Base-by-base conservation (phyloP, 2,888 invertebrate genomes). In the Meiosimyza platycephala region DNA sequence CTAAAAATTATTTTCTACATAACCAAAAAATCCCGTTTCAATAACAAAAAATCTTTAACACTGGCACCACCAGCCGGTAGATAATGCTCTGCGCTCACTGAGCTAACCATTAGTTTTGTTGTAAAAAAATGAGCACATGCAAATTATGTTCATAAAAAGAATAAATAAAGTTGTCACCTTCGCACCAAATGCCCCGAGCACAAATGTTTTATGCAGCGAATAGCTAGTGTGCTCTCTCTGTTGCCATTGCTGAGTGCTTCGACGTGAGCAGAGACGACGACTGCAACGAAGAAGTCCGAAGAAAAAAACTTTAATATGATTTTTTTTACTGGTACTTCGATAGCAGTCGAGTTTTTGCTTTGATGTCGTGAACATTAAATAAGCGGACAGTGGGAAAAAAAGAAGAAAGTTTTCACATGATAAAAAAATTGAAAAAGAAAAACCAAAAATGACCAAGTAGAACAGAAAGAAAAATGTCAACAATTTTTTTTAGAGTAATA, bases 331-430 rank as follows among this genome's bases (percentile, higher is more conserved):
- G 78, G 77, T 79, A 79, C 77, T 78, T 77, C 76, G 73, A 80
- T 77, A 81, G 78, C 85, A 87, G 85, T 87, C 83, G 81, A 85
- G 84, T 87, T 87, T 86, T 85, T 85, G 85, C 85, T 84, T 82
- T 80, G 83, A 79, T 80, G 78, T 80, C 80, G 78, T 81, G 79
- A 81, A 83, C 84, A 82, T 76, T 77, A 77, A 78, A 76, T 77
- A 71, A 74, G 79, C 79, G 75, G 77, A 74, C 75, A 67, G 67
- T 72, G 74, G 74, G 65, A 9, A 9, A 40, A 40, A 40, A 40
- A 7, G 40, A 40, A 40, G 40, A 40, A 40, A 40, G 40, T 40
- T 76, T 79, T 74, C 77, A 78, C 80, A 78, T 76, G 74, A 74
- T 76, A 67, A 66, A 71, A 72, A 70, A 64, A 72, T 51, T 69